These are phyloP conservation scores for Heliornis fulica DNA, from an alignment of 2,113 vertebrate genomes.

Conservation along the genomic window DNA sequence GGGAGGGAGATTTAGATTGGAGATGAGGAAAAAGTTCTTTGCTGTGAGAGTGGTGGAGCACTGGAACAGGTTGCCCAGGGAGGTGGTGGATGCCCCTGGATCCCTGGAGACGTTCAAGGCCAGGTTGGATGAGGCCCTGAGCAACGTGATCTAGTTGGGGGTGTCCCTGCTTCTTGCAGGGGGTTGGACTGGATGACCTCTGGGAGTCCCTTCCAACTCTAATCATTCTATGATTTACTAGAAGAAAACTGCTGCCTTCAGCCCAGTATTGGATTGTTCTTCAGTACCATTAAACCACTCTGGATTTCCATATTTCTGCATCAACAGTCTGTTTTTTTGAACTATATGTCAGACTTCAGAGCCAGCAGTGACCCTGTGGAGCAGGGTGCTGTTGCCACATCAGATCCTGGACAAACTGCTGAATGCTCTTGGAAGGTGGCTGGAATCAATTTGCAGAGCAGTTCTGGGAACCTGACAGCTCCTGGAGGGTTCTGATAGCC, in stretches of 20 bases:
- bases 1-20: too few relatives aligned
- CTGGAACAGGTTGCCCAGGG: too few relatives aligned
- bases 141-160: too few relatives aligned
- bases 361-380: not conserved
- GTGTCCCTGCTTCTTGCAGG: too few relatives aligned
- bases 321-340: not conserved
- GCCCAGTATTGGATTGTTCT: not conserved
- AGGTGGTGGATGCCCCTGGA: too few relatives aligned
- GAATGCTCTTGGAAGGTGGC: not conserved
- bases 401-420: slow-evolving; percentile 37
- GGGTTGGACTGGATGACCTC: too few relatives aligned
- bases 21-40: too few relatives aligned
- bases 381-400: not conserved
- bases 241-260: not conserved
- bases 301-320: not conserved
- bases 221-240: too few relatives aligned
- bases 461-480: slow-evolving; percentile 40
- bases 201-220: too few relatives aligned
- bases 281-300: not conserved
- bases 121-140: too few relatives aligned
- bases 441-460: slow-evolving; percentile 32
- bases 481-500: slow-evolving; percentile 46
- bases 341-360: not conserved
- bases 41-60: too few relatives aligned
- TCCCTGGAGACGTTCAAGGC: too few relatives aligned